Percentiles rank a stretch among this genome's conserved stretches.
phyloP scores from a whole-genome alignment of 2,797 vertebrate species.

The Hypotaenidia okinawae region DNA sequence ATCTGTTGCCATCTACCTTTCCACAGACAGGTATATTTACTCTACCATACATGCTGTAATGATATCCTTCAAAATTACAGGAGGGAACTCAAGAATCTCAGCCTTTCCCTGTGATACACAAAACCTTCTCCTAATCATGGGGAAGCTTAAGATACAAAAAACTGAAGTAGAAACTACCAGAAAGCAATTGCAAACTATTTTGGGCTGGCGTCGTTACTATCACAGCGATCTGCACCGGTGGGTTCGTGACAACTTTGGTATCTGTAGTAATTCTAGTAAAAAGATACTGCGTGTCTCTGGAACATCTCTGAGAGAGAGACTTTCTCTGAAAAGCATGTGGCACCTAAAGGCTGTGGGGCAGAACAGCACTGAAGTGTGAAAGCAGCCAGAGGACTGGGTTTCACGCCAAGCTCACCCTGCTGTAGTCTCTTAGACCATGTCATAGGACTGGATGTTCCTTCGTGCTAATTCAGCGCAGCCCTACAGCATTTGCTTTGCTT shows the following conservation, averaged over 20 bases:
- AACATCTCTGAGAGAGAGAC: neutral
- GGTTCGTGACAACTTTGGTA: neutral
- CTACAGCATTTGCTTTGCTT: neutral
- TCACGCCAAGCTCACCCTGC: neutral
- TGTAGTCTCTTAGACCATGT: neutral
- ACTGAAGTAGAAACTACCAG: neutral
- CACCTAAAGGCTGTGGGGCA: neutral
- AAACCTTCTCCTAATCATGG: neutral
- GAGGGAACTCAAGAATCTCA: neutral
- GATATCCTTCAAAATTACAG: neutral
- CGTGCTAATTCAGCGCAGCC: neutral
- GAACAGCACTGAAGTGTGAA: neutral
- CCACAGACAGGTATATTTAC: neutral
- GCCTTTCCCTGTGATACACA: neutral
- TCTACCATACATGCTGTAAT: neutral
- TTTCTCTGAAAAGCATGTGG: neutral
- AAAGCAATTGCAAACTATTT: neutral
- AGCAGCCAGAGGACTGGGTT: neutral
- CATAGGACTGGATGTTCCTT: neutral
- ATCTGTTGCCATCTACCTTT: neutral
- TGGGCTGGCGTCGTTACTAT: neutral
- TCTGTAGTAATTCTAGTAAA: neutral
- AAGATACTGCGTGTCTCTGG: neutral
- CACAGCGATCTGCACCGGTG: neutral
- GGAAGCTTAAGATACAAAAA: neutral